These are phyloP conservation scores for Wasmannia auropunctata DNA, from an alignment of 1,140 invertebrate genomes.

Conservation along the genomic window DNA sequence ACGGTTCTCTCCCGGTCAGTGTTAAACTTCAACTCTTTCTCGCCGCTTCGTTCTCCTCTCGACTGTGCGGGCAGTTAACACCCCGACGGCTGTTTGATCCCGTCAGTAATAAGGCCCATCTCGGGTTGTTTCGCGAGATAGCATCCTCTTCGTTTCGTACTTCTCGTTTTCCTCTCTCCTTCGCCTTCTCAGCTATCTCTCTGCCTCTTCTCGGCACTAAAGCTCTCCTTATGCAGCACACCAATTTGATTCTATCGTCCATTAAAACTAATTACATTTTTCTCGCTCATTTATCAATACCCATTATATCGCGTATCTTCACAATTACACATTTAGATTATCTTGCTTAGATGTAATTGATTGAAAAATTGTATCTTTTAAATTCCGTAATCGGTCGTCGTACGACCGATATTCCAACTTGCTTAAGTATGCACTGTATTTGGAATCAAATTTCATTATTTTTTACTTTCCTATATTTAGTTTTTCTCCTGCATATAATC, in stretches of 20 bases:
- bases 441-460: neutral
- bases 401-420: neutral
- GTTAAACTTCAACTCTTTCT: constrained; percentile 40
- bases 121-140: constrained; percentile 50
- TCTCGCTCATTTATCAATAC: neutral
- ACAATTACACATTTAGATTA: neutral
- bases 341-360: neutral
- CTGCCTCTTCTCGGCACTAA: neutral
- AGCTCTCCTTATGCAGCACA: neutral
- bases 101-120: constrained; percentile 60
- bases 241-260: neutral
- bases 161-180: constrained; percentile 29
- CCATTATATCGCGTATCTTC: neutral
- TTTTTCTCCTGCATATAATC: neutral
- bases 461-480: neutral
- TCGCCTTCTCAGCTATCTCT: constrained; percentile 1
- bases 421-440: neutral
- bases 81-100: constrained; percentile 73
- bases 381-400: neutral
- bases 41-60: constrained; percentile 17
- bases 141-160: constrained; percentile 22
- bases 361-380: neutral
- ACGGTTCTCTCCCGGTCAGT: neutral
- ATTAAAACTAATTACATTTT: constrained; percentile 8
- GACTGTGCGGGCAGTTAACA: constrained; percentile 71